Conservation (phyloP, 1,140 invertebrate species). For the Diabrotica undecimpunctata region DNA sequence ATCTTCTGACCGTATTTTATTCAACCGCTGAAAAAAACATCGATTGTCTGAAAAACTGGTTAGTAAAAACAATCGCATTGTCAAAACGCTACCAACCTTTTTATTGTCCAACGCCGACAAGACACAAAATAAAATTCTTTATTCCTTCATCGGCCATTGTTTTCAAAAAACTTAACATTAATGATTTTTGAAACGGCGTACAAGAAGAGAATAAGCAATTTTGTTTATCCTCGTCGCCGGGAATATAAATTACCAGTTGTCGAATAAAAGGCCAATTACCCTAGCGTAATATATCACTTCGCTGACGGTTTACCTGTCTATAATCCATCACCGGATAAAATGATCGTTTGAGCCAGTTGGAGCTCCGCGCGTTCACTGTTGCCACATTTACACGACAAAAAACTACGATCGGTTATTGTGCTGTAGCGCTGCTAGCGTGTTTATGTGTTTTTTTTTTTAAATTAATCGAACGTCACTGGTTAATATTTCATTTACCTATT, state of each 20-base stretch:
- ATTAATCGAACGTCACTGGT: too few species aligned
- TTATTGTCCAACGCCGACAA: neutral
- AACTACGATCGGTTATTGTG: too few species aligned
- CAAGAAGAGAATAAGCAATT: conserved; percentile 10
- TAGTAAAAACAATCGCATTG: neutral
- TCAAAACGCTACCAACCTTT: neutral
- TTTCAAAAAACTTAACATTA: conserved; percentile 13
- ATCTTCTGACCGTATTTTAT: too few species aligned
- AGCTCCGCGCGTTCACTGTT: neutral
- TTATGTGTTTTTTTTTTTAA: too few species aligned
- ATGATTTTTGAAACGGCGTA: conserved; percentile 17
- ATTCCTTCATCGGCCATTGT: conserved; percentile 5
- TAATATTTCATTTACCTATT: too few species aligned
- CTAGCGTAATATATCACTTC: conserved; percentile 16
- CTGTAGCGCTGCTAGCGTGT: too few species aligned
- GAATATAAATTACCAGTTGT: conserved; percentile 18
- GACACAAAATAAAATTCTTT: neutral
- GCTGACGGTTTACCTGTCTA: conserved; percentile 12
- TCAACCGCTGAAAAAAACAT: too few species aligned
- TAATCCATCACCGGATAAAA: conserved; percentile 16
- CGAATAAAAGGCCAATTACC: conserved; percentile 19
- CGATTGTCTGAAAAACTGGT: too few species aligned
- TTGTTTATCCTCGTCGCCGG: conserved; percentile 7
- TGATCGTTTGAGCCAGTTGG: neutral
- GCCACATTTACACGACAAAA: neutral